phyloP scores from a whole-genome alignment of 2,113 vertebrate genomes.

The Syngnathus scovelli region DNA sequence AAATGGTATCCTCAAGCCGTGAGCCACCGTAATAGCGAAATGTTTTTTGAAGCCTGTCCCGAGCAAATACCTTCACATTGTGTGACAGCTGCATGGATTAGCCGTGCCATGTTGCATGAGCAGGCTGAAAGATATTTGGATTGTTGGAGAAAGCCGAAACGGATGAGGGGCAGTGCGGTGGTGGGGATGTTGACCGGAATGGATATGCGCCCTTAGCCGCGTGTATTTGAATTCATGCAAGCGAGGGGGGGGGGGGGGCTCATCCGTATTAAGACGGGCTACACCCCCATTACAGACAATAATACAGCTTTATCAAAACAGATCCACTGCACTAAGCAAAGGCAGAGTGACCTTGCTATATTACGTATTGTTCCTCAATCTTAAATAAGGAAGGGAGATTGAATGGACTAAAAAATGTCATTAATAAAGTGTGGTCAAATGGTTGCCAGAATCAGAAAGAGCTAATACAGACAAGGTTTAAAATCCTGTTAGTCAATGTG shows the following conservation, averaged over 20 bases:
- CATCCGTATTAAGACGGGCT: constrained; percentile 38
- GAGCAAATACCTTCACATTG: constrained; percentile 21
- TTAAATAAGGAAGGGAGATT: not conserved
- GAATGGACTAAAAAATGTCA: too few relatives aligned
- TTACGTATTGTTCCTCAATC: not conserved
- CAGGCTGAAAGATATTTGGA: constrained; percentile 24
- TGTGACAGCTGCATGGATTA: constrained; percentile 40
- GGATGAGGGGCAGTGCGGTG: not conserved
- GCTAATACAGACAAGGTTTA: constrained; percentile 2
- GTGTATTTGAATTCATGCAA: constrained; percentile 19
- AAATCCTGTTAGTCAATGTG: constrained; percentile 28
- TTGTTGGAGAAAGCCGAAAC: constrained; percentile 8
- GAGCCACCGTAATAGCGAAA: constrained; percentile 30
- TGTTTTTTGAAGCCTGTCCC: constrained; percentile 7
- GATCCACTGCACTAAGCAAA: constrained; percentile 18
- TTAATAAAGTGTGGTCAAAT: not conserved
- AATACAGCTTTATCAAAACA: constrained; percentile 17
- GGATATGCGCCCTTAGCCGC: constrained; percentile 21
- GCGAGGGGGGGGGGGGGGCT: constrained; percentile 36
- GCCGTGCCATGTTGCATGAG: constrained; percentile 18
- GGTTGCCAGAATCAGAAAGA: not conserved
- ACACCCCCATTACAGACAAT: constrained; percentile 27
- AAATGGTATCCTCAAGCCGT: constrained; percentile 26
- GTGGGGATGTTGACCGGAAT: constrained; percentile 8
- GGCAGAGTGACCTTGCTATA: not conserved